Percentiles rank a stretch among this genome's conserved stretches.
phyloP scores from a whole-genome alignment of 2,113 vertebrate genomes.

The Heloderma charlesbogerti region DNA sequence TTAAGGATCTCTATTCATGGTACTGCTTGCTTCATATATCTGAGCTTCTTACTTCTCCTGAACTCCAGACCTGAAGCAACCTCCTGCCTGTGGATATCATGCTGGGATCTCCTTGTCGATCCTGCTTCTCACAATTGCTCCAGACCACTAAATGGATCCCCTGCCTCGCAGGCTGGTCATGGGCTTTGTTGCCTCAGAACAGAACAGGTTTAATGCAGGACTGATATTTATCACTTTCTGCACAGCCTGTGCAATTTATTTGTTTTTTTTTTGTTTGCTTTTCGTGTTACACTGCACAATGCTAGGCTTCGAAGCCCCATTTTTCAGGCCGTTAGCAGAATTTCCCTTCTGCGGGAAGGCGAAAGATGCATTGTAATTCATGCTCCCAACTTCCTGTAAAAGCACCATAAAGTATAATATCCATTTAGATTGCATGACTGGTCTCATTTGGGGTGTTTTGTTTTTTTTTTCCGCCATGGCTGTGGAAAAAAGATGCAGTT shows the following conservation, averaged over 20 bases:
- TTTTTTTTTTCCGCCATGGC: neutral
- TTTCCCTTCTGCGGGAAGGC: neutral
- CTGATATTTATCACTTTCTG: neutral
- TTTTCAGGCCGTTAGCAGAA: neutral
- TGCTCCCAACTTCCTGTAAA: neutral
- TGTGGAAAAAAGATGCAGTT: neutral
- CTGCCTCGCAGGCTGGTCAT: accelerated
- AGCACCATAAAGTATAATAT: neutral
- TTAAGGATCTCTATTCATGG: too few species aligned
- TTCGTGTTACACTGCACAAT: neutral
- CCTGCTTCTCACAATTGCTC: too few species aligned
- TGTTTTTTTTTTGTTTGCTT: neutral
- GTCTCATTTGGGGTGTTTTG: neutral
- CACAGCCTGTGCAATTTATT: neutral
- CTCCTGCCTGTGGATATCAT: too few species aligned
- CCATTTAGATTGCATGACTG: neutral
- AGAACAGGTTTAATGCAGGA: neutral
- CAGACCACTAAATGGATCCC: too few species aligned
- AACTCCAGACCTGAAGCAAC: too few species aligned
- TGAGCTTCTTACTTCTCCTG: too few species aligned
- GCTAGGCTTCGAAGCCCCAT: neutral
- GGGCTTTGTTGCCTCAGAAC: neutral
- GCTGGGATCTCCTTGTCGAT: too few species aligned
- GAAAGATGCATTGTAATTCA: neutral
- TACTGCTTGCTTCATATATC: too few species aligned